Evolutionary conservation across 2,888 invertebrate genomes (phyloP).

Genomic region (Byasa hedistus): DNA sequence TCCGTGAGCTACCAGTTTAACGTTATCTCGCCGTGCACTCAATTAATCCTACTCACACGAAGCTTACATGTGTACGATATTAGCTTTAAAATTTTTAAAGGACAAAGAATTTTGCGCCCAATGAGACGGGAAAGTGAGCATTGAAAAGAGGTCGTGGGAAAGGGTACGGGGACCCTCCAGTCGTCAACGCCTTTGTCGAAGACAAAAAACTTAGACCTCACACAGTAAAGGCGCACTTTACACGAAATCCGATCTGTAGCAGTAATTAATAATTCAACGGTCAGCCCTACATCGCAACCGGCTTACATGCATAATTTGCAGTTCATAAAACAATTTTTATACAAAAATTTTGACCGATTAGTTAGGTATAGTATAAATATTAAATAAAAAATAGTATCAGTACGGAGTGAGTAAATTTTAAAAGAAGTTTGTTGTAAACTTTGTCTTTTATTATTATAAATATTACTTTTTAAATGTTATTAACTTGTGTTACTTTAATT

Average conservation of each 20-base stretch:
- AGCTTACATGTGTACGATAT: not conserved
- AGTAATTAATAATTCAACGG: slow-evolving; percentile 43
- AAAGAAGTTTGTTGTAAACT: no score
- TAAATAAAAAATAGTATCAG: no score
- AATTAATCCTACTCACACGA: not conserved
- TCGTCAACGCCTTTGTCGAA: slow-evolving; percentile 33
- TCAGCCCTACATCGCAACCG: slow-evolving; percentile 35
- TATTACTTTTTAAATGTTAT: no score
- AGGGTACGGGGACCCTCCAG: slow-evolving; percentile 41
- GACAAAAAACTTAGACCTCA: slow-evolving; percentile 53
- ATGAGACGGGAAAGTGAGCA: slow-evolving; percentile 11
- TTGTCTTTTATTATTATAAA: no score
- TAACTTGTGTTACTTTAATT: no score
- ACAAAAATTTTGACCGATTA: no score
- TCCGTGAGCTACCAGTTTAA: slow-evolving; percentile 9
- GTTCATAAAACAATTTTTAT: not conserved
- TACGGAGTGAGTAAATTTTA: no score
- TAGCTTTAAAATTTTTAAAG: not conserved
- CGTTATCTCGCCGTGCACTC: not conserved
- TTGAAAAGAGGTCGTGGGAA: slow-evolving; percentile 32
- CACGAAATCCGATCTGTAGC: slow-evolving; percentile 48
- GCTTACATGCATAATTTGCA: slow-evolving; percentile 19
- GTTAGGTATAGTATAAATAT: no score
- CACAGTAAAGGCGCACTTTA: slow-evolving; percentile 41
- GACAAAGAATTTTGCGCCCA: slow-evolving; percentile 4